These are phyloP conservation scores for Tiliacea aurago DNA, from an alignment of 2,888 invertebrate genomes.

Conservation along the genomic window DNA sequence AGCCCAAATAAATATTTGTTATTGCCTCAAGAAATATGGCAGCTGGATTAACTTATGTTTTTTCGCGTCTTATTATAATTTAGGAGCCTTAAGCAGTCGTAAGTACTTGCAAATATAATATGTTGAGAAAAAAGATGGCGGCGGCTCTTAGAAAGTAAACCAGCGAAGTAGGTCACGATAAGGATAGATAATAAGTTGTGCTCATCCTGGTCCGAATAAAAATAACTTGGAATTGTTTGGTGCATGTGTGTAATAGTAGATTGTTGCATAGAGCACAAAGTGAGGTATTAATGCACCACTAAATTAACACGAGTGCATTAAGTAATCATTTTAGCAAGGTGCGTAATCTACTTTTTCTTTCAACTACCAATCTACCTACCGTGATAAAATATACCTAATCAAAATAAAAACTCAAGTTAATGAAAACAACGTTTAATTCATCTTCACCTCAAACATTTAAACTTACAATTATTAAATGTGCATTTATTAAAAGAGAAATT, in stretches of 20 bases:
- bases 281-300: no score
- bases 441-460: no score
- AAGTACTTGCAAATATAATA: conserved; percentile 29
- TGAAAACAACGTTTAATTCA: no score
- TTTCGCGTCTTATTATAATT: conserved; percentile 57
- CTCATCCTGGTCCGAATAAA: conserved; percentile 7
- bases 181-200: conserved; percentile 13
- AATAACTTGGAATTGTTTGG: conserved; percentile 8
- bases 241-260: not conserved
- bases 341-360: no score
- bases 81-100: conserved; percentile 34
- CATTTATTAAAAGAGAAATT: no score
- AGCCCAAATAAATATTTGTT: conserved; percentile 65
- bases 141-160: not conserved
- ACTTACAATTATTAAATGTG: no score
- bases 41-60: conserved; percentile 52
- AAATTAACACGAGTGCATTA: no score
- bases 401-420: no score
- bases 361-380: no score
- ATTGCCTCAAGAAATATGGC: conserved; percentile 59
- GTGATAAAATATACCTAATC: no score
- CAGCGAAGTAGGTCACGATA: conserved; percentile 32
- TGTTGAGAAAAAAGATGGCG: conserved; percentile 37
- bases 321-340: no score
- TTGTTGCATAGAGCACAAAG: no score